Conservation (phyloP, 2,888 invertebrate species). For the Ormyrus rosae region DNA sequence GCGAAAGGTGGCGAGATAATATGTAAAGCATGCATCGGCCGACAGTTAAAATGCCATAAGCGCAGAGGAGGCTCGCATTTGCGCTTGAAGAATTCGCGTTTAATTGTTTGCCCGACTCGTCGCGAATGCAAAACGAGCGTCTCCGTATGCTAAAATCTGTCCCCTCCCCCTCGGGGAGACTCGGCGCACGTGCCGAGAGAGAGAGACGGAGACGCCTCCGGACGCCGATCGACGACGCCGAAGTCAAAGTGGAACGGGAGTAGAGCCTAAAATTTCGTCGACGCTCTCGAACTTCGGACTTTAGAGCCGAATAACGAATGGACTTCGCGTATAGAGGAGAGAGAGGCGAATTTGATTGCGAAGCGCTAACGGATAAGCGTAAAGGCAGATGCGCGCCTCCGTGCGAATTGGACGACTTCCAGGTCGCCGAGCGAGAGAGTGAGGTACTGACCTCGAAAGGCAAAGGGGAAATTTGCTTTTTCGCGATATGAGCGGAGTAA, state of each 20-base stretch:
- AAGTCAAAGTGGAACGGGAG: slow-evolving; percentile 28
- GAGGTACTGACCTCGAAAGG: not conserved
- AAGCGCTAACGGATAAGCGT: slow-evolving; percentile 30
- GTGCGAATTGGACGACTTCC: not conserved
- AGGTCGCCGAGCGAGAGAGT: not conserved
- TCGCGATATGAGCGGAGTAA: too few species aligned
- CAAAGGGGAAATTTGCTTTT: too few species aligned
- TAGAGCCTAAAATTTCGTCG: slow-evolving; percentile 33
- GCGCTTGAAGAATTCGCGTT: slow-evolving; percentile 40
- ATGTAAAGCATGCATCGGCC: not conserved
- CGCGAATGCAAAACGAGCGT: slow-evolving; percentile 23
- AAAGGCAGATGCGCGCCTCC: too few species aligned
- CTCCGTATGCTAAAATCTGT: slow-evolving; percentile 30
- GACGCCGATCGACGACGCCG: slow-evolving; percentile 11
- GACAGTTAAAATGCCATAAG: slow-evolving; percentile 48
- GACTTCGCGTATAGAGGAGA: slow-evolving; percentile 5
- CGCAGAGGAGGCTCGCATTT: slow-evolving; percentile 15
- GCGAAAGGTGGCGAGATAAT: slow-evolving; percentile 1
- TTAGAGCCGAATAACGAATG: slow-evolving; percentile 36
- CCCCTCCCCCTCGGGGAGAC: not conserved
- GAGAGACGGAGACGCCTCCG: not conserved
- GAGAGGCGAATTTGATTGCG: slow-evolving; percentile 1
- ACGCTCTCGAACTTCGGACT: slow-evolving; percentile 13
- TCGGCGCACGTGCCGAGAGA: not conserved
- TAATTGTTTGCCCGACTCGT: slow-evolving; percentile 35